Evolutionary conservation across 2,888 invertebrate species (phyloP), one percentile per base, ranked within the genome.

Genomic region (Oxystoma pomonae): DNA sequence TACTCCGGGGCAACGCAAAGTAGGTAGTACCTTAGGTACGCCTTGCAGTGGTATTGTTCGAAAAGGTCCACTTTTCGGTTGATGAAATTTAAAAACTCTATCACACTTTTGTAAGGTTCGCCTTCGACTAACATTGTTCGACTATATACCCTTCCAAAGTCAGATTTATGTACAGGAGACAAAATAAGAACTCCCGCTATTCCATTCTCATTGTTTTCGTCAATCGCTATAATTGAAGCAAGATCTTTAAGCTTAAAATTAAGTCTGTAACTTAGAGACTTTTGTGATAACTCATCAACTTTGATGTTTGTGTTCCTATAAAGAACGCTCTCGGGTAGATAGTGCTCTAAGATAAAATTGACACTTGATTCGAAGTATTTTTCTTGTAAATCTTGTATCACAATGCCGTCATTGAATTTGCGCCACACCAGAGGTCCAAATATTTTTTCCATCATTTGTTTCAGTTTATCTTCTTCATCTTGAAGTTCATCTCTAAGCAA

Each of bases 21-120:
- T 17, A 76, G 60, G 60, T 76, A 76, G 65, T 73, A 77, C 52
- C 75, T 69, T n/a, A 80, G 65, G 64, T 74, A 78, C 2, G 65
- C 64, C 1, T 79, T 76, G 61, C 78, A 77, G 2, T 77, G 68
- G 60, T 72, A 77, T 17, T 68, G 65, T 12, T 72, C 72, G 62
- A 72, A 79, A 60, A 80, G 68, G 62, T 80, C 77, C 1, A 74
- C 71, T 70, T 77, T 78, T 55, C 78, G 67, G 58, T 72, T 75
- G 1, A 80, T 59, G 55, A 74, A 70, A 51, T 73, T 74, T 19
- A 72, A 67, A 56, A 79, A 75, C 2, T 66, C 65, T 0, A 71
- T 68, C 22, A 76, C 73, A 65, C 76, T 77, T 59, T 73, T 68
- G 60, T 75, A 74, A 2, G 76, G 72, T 57, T 75, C 76, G 2